Evolutionary conservation across 2,888 invertebrate genomes (phyloP).

Genomic region (Amblyteles armatorius): DNA sequence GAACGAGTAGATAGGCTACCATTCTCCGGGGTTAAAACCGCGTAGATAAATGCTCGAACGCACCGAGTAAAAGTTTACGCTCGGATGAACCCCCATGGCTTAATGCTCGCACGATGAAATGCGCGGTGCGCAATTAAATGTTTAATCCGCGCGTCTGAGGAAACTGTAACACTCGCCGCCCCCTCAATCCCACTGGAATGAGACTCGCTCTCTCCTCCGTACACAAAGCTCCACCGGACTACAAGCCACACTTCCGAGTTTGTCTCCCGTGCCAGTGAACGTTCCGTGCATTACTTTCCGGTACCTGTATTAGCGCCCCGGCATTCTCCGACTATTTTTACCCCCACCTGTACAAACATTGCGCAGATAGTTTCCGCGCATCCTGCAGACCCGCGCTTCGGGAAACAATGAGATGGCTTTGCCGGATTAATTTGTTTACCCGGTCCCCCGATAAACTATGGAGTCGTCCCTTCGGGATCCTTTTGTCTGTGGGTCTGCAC

Average conservation of each 20-base stretch:
- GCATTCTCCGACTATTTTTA: background rate
- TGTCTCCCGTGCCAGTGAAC: constrained; percentile 5
- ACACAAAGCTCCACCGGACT: constrained; percentile 30
- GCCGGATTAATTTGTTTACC: constrained; percentile 48
- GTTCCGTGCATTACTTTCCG: constrained; percentile 32
- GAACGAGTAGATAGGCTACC: background rate
- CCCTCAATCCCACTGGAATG: constrained; percentile 22
- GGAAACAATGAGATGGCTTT: constrained; percentile 33
- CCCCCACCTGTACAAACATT: constrained; percentile 10
- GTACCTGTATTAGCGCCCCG: background rate
- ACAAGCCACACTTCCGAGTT: constrained; percentile 36
- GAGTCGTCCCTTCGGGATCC: constrained; percentile 16
- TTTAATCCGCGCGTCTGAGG: constrained; percentile 56
- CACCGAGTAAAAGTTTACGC: constrained; percentile 41
- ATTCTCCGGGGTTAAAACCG: constrained; percentile 22
- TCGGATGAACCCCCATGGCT: constrained; percentile 28
- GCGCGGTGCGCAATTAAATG: constrained; percentile 53
- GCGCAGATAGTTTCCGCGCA: constrained; percentile 22
- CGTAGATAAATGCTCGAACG: constrained; percentile 30
- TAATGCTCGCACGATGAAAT: constrained; percentile 50
- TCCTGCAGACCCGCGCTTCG: background rate
- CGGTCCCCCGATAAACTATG: constrained; percentile 21
- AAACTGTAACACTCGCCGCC: constrained; percentile 13
- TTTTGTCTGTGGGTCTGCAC: constrained; percentile 14
- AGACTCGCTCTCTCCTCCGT: constrained; percentile 40